Evolutionary conservation across 1,140 invertebrate genomes (phyloP).

Genomic region (Calephelis virginiensis): DNA sequence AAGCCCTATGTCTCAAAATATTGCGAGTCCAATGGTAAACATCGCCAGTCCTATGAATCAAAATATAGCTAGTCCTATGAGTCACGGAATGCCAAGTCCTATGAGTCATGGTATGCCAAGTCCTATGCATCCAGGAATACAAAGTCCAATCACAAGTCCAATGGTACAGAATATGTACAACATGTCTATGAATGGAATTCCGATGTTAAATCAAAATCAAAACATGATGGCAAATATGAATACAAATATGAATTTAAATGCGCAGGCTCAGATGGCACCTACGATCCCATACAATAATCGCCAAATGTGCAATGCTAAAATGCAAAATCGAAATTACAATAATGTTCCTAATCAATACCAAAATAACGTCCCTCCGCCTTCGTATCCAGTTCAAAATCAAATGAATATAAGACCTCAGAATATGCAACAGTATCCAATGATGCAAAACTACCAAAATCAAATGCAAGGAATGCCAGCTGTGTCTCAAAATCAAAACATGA

Average conservation of each 20-base stretch:
- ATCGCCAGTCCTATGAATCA: conserved; percentile 64
- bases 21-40: conserved; percentile 64
- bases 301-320: conserved; percentile 55
- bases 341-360: conserved; percentile 59
- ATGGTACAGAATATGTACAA: conserved; percentile 69
- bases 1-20: conserved; percentile 67
- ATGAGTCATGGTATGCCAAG: conserved; percentile 69
- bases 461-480: conserved; percentile 28
- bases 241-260: conserved; percentile 32
- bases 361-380: conserved; percentile 54
- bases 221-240: conserved; percentile 55
- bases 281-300: conserved; percentile 45
- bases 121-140: conserved; percentile 67
- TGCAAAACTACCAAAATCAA: conserved; percentile 51
- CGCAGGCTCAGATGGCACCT: conserved; percentile 40
- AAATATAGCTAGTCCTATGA: conserved; percentile 66
- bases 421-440: conserved; percentile 59
- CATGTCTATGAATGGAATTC: conserved; percentile 52
- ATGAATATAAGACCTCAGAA: conserved; percentile 43
- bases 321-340: conserved; percentile 55
- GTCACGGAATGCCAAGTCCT: conserved; percentile 68
- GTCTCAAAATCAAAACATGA: conserved; percentile 16
- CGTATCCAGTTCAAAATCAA: conserved; percentile 54
- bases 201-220: conserved; percentile 49
- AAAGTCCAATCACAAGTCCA: conserved; percentile 62